Base-by-base conservation (phyloP, 2,113 vertebrate genomes). In the Sapayoa aenigma region DNA sequence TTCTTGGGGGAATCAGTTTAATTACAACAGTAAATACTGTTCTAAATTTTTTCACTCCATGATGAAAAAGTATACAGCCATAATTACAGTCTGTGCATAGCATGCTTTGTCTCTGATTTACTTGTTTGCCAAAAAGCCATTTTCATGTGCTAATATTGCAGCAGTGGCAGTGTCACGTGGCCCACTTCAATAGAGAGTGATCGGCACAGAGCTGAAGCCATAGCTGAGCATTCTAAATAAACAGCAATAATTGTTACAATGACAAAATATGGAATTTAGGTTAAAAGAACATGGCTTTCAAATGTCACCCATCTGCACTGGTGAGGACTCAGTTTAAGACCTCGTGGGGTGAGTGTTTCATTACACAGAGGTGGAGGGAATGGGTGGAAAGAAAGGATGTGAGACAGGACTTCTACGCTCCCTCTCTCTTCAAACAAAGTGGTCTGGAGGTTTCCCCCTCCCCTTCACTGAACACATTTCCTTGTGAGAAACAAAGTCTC, bases 1-100 rank as follows among this genome's bases (percentile, higher is more conserved):
- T 90, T 97, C 96, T 92, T 90, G 92, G 60, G 93, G 88, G 90
- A 96, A 96, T 96, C 79, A 56, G 73, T 93, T 95, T 96, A 95
- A 96, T 96, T 93, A 90, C 31, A 25, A 88, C 46, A 94, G 91
- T 95, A 97, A 97, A 96, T 93, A 93, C 76, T 90, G 56, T 71
- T 96, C 76, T 87, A 81, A 77, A 18, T 81, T 92, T 91, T 96
- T 90, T 93, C 85, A 17, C 44, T 74, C 20, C 53, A 56, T 23
- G 87, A 79, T 84, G 95, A 93, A 85, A 84, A 93, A 93, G 65
- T 81, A 14, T 56, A 49, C 52, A 81, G 68, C 83, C 65, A 28
- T 93, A 93, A 93, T 95, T 90, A 87, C 85, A 90, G 83, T 68
- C 79, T 94, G 95, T 86, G 88, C 79, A 20, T 90, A 60, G 79